phyloP scores from a whole-genome alignment of 1,140 invertebrate species.

The Lysiphlebus fabarum region DNA sequence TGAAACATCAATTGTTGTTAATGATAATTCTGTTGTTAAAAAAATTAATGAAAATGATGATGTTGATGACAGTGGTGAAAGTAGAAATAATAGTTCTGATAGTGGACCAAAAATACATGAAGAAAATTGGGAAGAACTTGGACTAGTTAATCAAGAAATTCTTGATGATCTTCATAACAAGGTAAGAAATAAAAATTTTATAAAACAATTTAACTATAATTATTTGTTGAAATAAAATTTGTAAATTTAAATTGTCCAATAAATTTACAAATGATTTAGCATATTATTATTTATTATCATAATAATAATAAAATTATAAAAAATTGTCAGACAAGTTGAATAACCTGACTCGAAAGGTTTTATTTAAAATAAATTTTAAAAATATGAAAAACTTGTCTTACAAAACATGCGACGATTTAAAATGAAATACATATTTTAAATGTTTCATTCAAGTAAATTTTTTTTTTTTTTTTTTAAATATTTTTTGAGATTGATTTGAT shows the following conservation, averaged over 20 bases:
- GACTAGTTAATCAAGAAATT: conserved; percentile 54
- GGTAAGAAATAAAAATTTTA: conserved; percentile 50
- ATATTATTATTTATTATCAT: neutral
- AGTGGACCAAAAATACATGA: conserved; percentile 28
- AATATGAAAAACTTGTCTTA: too few relatives aligned
- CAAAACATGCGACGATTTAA: conserved; percentile 21
- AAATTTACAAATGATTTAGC: neutral
- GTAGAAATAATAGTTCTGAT: conserved; percentile 29
- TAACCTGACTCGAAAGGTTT: too few relatives aligned
- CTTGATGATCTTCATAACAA: conserved; percentile 57
- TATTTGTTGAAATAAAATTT: neutral
- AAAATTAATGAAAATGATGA: conserved; percentile 21
- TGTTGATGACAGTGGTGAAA: conserved; percentile 39
- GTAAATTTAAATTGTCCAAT: neutral
- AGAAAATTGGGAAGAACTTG: conserved; percentile 56
- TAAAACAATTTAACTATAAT: neutral
- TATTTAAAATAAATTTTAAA: too few relatives aligned
- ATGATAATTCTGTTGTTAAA: conserved; percentile 1
- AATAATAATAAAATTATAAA: neutral
- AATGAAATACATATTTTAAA: conserved; percentile 20
- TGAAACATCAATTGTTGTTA: neutral
- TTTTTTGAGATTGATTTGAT: conserved; percentile 26
- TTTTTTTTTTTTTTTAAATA: too few relatives aligned
- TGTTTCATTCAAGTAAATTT: conserved; percentile 20
- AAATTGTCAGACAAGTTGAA: neutral